phyloP scores from a whole-genome alignment of 1,140 invertebrate species.

The Drosophila persimilis region DNA sequence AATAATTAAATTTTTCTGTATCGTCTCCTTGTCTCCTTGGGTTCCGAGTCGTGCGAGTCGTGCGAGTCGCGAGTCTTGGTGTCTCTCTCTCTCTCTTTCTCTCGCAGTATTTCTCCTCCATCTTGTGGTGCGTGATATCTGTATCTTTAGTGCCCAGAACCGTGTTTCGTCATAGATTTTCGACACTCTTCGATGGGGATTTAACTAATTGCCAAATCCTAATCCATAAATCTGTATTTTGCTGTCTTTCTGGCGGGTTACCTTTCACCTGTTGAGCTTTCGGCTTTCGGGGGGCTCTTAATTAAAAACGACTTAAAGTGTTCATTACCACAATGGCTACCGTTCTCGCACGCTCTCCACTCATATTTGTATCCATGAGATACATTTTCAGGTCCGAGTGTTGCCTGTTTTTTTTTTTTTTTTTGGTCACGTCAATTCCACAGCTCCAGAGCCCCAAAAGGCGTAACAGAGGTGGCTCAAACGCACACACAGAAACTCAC shows the following conservation, averaged over 20 bases:
- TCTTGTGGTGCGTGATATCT: conserved; percentile 30
- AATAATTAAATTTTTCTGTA: conserved; percentile 77
- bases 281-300: conserved; percentile 50
- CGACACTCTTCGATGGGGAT: conserved; percentile 47
- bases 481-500: conserved; percentile 16
- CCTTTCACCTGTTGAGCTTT: conserved; percentile 53
- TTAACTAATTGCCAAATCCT: neutral
- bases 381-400: conserved; percentile 64
- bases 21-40: conserved; percentile 18
- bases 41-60: neutral
- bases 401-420: conserved; percentile 8
- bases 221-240: conserved; percentile 29
- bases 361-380: conserved; percentile 77
- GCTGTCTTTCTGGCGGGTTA: neutral
- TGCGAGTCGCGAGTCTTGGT: too few species aligned
- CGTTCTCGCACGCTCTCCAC: conserved; percentile 54
- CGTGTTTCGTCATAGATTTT: conserved; percentile 41
- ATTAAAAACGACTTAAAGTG: conserved; percentile 82
- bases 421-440: conserved; percentile 71
- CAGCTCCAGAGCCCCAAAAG: conserved; percentile 41
- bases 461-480: conserved; percentile 73
- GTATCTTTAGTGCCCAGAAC: conserved; percentile 13
- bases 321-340: conserved; percentile 79
- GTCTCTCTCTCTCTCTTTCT: too few species aligned
- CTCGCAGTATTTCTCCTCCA: conserved; percentile 6